Percentiles rank a stretch among this genome's conserved stretches.
phyloP scores from a whole-genome alignment of 2,113 vertebrate genomes.

The Mellivora capensis region DNA sequence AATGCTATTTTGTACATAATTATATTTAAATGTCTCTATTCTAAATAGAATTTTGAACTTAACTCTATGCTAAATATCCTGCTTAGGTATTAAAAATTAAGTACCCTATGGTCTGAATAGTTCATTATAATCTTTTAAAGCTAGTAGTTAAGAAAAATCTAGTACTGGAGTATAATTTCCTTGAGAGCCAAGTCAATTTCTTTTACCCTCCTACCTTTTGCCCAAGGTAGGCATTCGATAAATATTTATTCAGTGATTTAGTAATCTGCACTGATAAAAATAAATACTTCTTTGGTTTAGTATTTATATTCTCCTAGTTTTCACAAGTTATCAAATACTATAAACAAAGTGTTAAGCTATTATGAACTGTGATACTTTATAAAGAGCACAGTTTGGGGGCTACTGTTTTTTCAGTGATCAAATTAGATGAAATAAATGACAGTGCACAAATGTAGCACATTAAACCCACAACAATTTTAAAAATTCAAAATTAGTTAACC shows the following conservation, averaged over 20 bases:
- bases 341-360: neutral
- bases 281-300: neutral
- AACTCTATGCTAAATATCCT: constrained; percentile 13
- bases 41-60: constrained; percentile 44
- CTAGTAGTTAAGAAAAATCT: constrained; percentile 11
- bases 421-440: constrained; percentile 27
- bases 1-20: constrained; percentile 36
- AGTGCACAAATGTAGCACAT: constrained; percentile 21
- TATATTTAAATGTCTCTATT: constrained; percentile 28
- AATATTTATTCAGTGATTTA: neutral
- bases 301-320: neutral
- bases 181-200: neutral
- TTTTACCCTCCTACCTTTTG: neutral
- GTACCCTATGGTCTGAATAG: neutral
- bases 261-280: neutral
- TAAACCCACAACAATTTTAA: neutral
- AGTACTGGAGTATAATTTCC: neutral
- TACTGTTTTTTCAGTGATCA: neutral
- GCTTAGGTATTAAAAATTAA: constrained; percentile 26
- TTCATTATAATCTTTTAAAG: constrained; percentile 21
- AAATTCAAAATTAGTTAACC: constrained; percentile 24
- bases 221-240: neutral
- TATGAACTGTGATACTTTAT: neutral
- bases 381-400: neutral
- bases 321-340: neutral